These are phyloP conservation scores for Leptoteleia sp. DNA, from an alignment of 1,140 invertebrate species.

Conservation along the genomic window DNA sequence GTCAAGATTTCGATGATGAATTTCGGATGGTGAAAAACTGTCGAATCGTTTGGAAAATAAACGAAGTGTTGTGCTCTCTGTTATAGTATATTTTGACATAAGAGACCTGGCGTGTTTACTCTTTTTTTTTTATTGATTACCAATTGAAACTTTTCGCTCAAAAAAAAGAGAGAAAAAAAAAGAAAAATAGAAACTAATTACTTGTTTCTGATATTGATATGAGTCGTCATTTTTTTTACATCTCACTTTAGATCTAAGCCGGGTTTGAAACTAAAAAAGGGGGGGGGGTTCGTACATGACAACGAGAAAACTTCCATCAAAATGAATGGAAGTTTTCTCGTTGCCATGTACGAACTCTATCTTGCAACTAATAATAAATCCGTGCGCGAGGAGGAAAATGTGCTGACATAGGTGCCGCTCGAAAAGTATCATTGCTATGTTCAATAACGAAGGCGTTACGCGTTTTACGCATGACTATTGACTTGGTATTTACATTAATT, in stretches of 20 bases:
- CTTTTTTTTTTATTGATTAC: constrained; percentile 11
- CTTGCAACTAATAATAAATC: constrained; percentile 36
- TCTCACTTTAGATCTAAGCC: constrained; percentile 10
- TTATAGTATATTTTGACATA: constrained; percentile 17
- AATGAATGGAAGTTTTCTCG: constrained; percentile 43
- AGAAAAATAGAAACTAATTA: constrained; percentile 28
- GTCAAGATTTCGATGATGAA: no score
- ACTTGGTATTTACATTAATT: constrained; percentile 24
- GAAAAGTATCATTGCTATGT: constrained; percentile 38
- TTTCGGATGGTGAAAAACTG: no score
- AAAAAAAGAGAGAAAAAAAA: no score
- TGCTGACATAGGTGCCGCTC: constrained; percentile 47
- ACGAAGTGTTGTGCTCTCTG: no score
- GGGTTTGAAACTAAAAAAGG: constrained; percentile 7
- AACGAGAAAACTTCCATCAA: constrained; percentile 33
- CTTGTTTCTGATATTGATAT: constrained; percentile 8
- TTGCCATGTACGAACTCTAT: constrained; percentile 17
- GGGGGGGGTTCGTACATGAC: no score
- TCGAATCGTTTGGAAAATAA: no score
- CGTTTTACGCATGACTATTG: constrained; percentile 56
- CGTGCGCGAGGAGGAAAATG: constrained; percentile 38
- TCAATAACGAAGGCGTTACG: constrained; percentile 47
- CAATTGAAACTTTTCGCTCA: neutral
- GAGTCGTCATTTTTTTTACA: constrained; percentile 13
- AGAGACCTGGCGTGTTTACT: no score